Conservation (phyloP, 2,113 vertebrate genomes). For the Phalacrocorax aristotelis region DNA sequence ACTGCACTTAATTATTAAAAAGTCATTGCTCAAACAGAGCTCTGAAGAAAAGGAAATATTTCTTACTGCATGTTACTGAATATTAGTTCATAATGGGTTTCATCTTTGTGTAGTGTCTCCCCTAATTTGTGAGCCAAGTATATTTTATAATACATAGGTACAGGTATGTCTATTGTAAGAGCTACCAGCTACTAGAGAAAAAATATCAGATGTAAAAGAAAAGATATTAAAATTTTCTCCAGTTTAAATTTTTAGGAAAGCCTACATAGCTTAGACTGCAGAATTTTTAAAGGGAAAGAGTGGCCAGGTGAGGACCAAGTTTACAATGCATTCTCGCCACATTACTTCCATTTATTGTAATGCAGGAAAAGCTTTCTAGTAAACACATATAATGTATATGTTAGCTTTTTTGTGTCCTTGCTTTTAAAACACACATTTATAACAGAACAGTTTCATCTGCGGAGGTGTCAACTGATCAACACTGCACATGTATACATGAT, state of each 20-base stretch:
- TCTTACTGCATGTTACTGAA: not conserved
- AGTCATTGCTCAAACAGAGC: not conserved
- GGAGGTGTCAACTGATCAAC: not conserved
- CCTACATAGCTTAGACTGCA: not conserved
- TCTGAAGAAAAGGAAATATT: not conserved
- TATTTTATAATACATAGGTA: not conserved
- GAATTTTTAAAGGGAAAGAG: not conserved
- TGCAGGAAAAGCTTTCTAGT: not conserved
- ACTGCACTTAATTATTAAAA: constrained; percentile 20
- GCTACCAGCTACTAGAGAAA: not conserved
- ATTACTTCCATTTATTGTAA: not conserved
- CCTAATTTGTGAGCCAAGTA: not conserved
- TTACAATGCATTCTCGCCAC: not conserved
- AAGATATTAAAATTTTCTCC: not conserved
- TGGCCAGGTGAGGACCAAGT: not conserved
- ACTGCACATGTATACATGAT: not conserved
- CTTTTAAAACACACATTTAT: not conserved
- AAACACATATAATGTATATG: rapidly evolving
- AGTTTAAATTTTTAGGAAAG: not conserved
- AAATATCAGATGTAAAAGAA: not conserved
- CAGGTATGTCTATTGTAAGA: not conserved
- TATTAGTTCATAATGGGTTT: not conserved
- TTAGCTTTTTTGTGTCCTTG: not conserved
- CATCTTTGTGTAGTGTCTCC: not conserved
- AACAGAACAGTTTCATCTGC: not conserved